Evolutionary conservation across 2,888 invertebrate genomes (phyloP).

Genomic region (Nebria brevicollis): DNA sequence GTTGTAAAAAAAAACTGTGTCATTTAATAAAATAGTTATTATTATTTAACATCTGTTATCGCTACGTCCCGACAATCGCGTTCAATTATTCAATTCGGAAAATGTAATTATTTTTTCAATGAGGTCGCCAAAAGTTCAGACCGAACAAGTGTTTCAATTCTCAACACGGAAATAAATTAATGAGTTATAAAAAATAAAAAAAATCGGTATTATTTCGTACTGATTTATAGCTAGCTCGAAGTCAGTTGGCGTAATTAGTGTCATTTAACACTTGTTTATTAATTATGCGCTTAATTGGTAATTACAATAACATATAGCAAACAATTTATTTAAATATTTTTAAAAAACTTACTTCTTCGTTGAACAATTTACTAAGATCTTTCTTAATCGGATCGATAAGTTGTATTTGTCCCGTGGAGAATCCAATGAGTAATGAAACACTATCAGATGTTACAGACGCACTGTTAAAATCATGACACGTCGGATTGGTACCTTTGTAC

Average conservation of each 20-base stretch:
- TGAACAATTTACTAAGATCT: conserved; percentile 95
- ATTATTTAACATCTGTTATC: conserved; percentile 1
- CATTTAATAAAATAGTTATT: conserved; percentile 1
- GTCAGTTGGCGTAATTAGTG: neutral
- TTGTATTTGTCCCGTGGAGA: conserved; percentile 98
- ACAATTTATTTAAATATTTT: neutral
- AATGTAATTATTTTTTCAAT: conserved; percentile 27
- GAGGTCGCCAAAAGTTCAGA: conserved; percentile 26
- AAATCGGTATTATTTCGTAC: too few relatives aligned
- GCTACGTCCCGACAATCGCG: neutral
- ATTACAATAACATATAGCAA: neutral
- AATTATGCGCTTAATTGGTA: neutral
- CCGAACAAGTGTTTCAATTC: conserved; percentile 21
- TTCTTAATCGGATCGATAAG: conserved; percentile 97
- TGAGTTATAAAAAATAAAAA: too few relatives aligned
- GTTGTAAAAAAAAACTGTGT: neutral
- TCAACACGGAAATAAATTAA: neutral
- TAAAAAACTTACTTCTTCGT: conserved; percentile 86
- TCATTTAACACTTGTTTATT: neutral
- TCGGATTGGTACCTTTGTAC: conserved; percentile 98
- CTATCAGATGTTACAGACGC: conserved; percentile 83
- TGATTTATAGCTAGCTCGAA: too few relatives aligned
- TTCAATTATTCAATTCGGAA: conserved; percentile 27
- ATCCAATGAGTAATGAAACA: conserved; percentile 93
- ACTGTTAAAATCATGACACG: conserved; percentile 97